Percentiles rank a stretch among this genome's conserved stretches.
These are phyloP conservation scores for Synodontis membranacea DNA, from an alignment of 2,113 vertebrate species.

Conservation along the genomic window DNA sequence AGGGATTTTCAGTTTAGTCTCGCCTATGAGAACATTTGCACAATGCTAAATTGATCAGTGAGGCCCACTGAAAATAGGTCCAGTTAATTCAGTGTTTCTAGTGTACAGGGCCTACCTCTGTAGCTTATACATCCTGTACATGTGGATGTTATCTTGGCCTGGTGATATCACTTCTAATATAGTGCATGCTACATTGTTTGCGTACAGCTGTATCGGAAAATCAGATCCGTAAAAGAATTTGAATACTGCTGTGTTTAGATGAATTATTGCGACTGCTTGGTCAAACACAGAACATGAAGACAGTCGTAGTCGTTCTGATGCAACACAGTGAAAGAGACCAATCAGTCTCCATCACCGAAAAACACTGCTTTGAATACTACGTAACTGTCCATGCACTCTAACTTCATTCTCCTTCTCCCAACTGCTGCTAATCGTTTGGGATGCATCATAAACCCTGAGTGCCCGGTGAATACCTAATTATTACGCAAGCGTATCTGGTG, in stretches of 20 bases:
- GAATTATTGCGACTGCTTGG: conserved; percentile 4
- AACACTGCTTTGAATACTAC: background rate
- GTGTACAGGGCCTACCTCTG: background rate
- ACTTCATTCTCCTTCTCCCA: conserved; percentile 6
- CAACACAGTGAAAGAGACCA: conserved; percentile 62
- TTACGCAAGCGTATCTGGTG: background rate
- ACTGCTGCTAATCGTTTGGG: conserved; percentile 27
- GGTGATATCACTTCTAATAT: background rate
- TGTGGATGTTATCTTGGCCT: background rate
- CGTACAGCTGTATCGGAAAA: background rate
- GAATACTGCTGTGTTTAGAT: background rate
- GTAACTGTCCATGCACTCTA: background rate
- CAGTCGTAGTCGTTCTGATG: conserved; percentile 55
- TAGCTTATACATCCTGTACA: background rate
- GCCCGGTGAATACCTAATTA: background rate
- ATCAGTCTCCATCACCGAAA: conserved; percentile 22
- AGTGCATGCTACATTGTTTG: background rate
- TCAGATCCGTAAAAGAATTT: background rate
- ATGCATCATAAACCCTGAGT: background rate
- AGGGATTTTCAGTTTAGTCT: background rate
- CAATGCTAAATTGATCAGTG: background rate
- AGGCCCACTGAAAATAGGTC: background rate
- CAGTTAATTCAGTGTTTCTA: background rate
- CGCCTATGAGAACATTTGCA: background rate
- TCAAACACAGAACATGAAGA: conserved; percentile 14